Percentiles rank a stretch among this genome's conserved stretches.
These are phyloP conservation scores for Magallana angulata DNA, from an alignment of 1,140 invertebrate species.

Conservation along the genomic window DNA sequence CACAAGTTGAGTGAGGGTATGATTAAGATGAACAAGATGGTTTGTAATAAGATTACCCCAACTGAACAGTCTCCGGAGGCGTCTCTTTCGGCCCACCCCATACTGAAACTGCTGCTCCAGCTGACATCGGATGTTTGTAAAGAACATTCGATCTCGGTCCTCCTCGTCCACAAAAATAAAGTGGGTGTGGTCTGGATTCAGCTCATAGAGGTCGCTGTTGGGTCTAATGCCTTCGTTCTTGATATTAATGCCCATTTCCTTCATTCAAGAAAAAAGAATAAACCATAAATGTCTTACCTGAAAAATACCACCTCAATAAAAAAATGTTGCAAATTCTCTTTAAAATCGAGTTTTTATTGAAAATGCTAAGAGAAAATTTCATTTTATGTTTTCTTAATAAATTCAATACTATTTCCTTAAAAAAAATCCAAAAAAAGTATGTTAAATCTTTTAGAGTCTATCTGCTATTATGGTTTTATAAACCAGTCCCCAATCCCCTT, in stretches of 20 bases:
- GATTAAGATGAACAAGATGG: no score
- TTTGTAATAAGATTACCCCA: constrained; percentile 36
- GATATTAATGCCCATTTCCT: constrained; percentile 61
- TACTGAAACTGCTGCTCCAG: constrained; percentile 61
- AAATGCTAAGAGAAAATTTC: no score
- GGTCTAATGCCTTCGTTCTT: constrained; percentile 63
- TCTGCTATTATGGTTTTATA: no score
- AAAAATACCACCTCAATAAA: no score
- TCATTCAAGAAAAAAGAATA: not conserved
- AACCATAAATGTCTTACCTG: not conserved
- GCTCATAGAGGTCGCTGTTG: constrained; percentile 62
- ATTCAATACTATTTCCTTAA: no score
- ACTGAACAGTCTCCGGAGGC: constrained; percentile 57
- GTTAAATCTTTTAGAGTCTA: no score
- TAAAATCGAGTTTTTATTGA: no score
- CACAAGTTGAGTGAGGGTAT: no score
- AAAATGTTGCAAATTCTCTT: no score
- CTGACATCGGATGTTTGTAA: constrained; percentile 51
- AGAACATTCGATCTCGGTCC: constrained; percentile 38
- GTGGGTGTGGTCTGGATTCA: constrained; percentile 77
- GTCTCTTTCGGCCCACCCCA: constrained; percentile 40
- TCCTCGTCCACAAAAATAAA: constrained; percentile 72
- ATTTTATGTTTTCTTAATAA: no score
- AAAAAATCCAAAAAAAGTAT: no score
- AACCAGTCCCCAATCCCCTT: no score